Evolutionary conservation across 1,140 invertebrate genomes (phyloP), one percentile per base, ranked within the genome.

Genomic region (Diachasma alloeum): DNA sequence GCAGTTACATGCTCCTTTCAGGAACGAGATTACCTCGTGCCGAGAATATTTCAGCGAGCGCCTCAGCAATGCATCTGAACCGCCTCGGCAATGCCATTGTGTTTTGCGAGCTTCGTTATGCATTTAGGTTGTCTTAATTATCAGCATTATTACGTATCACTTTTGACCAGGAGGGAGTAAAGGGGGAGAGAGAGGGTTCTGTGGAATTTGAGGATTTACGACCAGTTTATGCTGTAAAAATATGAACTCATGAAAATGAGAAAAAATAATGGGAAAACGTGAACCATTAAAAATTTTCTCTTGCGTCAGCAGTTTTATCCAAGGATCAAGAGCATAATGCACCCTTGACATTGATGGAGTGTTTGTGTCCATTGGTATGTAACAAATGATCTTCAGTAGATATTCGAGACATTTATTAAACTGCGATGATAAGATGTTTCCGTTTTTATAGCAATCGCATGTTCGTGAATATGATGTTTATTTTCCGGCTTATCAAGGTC

Each of bases 51-150:
- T 71, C 70, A 67, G 10, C 56, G 68, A 78, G 72, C 42, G 36
- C 69, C 69, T 24, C 42, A 22, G 48, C 39, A 46, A 31, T 63
- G 73, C 17, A 67, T 42, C 22, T 74, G 22, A 56, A 74, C 63
- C 72, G 66, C 56, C 36, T 37, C 22, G 56, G 53, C 36, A 63
- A 42, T 31, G 72, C 72, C 44, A 74, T 74, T 74, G 72, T 74
- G 72, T 42, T 11, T 53, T 74, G 15, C 56, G 72, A 74, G 72
- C 56, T 72, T 76, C 74, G 63, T 76, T 79, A 79, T 76, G 74
- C 66, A 79, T 76, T 79, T 79, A 76, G 66, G 78, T 79, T 79
- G 74, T 76, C 78, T 76, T 79, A 75, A 79, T 79, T 79, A 76
- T 79, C 74, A 69, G 17, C 67, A 74, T 79, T 79, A 76, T 79